Evolutionary conservation across 2,888 invertebrate genomes (phyloP).

Genomic region (Rhyacophila evoluta): DNA sequence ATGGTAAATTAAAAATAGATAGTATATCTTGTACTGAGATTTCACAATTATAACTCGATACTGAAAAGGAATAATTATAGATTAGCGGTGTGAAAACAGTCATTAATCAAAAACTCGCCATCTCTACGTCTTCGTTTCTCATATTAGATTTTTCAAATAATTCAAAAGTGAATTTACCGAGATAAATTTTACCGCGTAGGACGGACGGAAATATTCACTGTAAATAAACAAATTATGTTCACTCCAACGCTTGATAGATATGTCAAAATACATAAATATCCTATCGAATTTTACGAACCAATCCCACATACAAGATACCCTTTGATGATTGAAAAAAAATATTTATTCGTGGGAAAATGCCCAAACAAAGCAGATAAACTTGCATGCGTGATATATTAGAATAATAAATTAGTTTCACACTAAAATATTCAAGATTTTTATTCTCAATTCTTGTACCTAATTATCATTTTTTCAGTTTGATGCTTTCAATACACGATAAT

Average conservation of each 20-base stretch:
- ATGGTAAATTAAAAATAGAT: too few relatives aligned
- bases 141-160: not conserved
- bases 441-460: too few relatives aligned
- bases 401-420: too few relatives aligned
- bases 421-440: too few relatives aligned
- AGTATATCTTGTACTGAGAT: not conserved
- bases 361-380: too few relatives aligned
- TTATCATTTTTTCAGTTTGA: too few relatives aligned
- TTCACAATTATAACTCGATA: not conserved
- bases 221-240: not conserved
- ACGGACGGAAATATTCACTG: not conserved
- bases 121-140: not conserved
- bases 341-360: too few relatives aligned
- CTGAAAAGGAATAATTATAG: constrained; percentile 14
- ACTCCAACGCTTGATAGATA: not conserved
- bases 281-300: not conserved
- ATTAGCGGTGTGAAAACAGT: not conserved
- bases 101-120: not conserved
- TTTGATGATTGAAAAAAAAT: constrained; percentile 7
- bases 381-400: too few relatives aligned
- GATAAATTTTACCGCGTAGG: not conserved
- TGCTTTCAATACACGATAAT: too few relatives aligned
- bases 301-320: not conserved
- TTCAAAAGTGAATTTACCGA: not conserved
- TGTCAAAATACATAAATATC: not conserved